Evolutionary conservation across 2,113 vertebrate genomes (phyloP).

Genomic region (Balaeniceps rex): DNA sequence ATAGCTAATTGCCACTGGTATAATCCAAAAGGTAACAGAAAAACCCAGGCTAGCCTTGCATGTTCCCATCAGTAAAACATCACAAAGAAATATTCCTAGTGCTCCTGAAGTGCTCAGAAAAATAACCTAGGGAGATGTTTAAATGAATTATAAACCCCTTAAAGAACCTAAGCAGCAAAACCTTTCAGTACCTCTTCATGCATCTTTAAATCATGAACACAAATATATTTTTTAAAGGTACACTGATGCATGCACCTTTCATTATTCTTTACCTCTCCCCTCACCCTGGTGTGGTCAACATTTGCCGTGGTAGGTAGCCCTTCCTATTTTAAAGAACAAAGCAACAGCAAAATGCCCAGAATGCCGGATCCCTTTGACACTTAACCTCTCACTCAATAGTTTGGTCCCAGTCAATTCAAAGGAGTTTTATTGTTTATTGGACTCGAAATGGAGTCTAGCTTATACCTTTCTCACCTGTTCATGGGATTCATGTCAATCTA

Average conservation of each 20-base stretch:
- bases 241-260: neutral
- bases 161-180: neutral
- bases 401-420: neutral
- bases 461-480: neutral
- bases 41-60: neutral
- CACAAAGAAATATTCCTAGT: neutral
- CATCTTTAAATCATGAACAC: neutral
- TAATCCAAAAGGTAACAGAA: slow-evolving; percentile 16
- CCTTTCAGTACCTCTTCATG: neutral
- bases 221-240: neutral
- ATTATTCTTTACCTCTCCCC: neutral
- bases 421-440: neutral
- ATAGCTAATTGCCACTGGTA: neutral
- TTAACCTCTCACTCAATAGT: neutral
- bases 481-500: neutral
- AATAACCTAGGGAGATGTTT: neutral
- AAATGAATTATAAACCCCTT: neutral
- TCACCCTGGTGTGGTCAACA: neutral
- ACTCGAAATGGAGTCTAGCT: neutral
- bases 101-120: slow-evolving; percentile 2
- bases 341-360: neutral
- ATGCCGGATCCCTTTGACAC: neutral
- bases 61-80: neutral
- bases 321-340: neutral
- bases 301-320: neutral